Conservation (phyloP, 1,140 invertebrate genomes). For the Triops cancriformis region DNA sequence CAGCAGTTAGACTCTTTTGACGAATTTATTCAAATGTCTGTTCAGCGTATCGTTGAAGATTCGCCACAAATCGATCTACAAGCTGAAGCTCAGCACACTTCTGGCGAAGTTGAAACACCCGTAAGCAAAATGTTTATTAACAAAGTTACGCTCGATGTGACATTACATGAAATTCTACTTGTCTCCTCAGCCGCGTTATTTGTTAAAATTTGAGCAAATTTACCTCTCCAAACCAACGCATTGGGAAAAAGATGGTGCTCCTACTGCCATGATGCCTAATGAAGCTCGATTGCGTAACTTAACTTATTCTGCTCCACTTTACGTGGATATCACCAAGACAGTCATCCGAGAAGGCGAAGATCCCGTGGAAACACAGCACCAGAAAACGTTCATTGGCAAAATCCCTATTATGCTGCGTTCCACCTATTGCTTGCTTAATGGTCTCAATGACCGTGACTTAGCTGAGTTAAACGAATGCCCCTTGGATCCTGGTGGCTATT, state of each 20-base stretch:
- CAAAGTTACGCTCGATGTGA: neutral
- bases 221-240: conserved; percentile 98
- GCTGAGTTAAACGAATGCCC: conserved; percentile 98
- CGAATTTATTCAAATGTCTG: conserved; percentile 99
- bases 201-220: conserved; percentile 97
- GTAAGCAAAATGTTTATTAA: conserved; percentile 41
- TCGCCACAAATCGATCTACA: conserved; percentile 94
- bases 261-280: conserved; percentile 98
- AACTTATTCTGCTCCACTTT: conserved; percentile 93
- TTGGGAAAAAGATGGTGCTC: conserved; percentile 99
- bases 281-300: conserved; percentile 81
- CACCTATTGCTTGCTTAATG: conserved; percentile 88
- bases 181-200: conserved; percentile 62
- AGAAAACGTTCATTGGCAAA: conserved; percentile 98
- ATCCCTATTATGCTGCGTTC: conserved; percentile 99
- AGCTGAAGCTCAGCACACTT: conserved; percentile 91
- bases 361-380: conserved; percentile 83
- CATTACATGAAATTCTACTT: conserved; percentile 26
- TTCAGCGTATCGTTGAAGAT: conserved; percentile 97
- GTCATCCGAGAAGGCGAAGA: conserved; percentile 84
- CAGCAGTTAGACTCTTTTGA: conserved; percentile 98
- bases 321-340: conserved; percentile 97
- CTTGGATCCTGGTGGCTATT: conserved; percentile 93
- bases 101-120: conserved; percentile 84
- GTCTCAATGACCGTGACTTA: conserved; percentile 92